Conservation (phyloP, 2,888 invertebrate species). For the Andrena camellia region DNA sequence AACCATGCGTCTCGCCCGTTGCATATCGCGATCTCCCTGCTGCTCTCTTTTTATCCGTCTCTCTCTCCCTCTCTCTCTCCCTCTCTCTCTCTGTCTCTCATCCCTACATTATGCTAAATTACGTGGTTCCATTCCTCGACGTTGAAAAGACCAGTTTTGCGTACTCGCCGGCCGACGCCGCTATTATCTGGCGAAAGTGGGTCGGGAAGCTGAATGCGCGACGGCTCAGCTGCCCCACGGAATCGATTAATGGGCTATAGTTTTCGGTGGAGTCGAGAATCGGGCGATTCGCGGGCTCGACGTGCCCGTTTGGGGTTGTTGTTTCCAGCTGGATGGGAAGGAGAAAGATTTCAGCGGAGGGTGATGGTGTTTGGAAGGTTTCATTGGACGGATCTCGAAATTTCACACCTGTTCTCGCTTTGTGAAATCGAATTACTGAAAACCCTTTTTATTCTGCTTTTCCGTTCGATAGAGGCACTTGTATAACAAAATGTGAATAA, state of each 20-base stretch:
- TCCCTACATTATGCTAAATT: constrained; percentile 53
- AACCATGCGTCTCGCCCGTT: constrained; percentile 65
- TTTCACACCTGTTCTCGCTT: neutral
- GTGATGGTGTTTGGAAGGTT: constrained; percentile 13
- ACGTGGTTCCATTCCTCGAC: constrained; percentile 54
- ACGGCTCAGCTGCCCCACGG: constrained; percentile 10
- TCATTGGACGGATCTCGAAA: neutral
- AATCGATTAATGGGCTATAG: constrained; percentile 55
- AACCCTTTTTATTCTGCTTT: neutral
- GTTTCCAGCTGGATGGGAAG: neutral
- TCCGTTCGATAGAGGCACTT: too few relatives aligned
- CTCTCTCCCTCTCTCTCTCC: neutral
- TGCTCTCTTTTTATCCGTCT: neutral
- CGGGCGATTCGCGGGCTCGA: constrained; percentile 26
- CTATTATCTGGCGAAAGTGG: constrained; percentile 56
- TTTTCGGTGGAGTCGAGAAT: constrained; percentile 22
- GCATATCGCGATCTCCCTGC: constrained; percentile 41
- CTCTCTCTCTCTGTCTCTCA: neutral
- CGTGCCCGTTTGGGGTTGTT: constrained; percentile 12
- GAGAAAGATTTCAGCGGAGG: neutral
- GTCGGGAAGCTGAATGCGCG: constrained; percentile 48
- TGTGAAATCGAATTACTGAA: neutral
- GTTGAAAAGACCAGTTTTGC: constrained; percentile 62
- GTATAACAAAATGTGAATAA: too few relatives aligned
- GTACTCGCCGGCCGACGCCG: constrained; percentile 38